phyloP scores from a whole-genome alignment of 2,113 vertebrate genomes.

The Rhynchomys soricoides region DNA sequence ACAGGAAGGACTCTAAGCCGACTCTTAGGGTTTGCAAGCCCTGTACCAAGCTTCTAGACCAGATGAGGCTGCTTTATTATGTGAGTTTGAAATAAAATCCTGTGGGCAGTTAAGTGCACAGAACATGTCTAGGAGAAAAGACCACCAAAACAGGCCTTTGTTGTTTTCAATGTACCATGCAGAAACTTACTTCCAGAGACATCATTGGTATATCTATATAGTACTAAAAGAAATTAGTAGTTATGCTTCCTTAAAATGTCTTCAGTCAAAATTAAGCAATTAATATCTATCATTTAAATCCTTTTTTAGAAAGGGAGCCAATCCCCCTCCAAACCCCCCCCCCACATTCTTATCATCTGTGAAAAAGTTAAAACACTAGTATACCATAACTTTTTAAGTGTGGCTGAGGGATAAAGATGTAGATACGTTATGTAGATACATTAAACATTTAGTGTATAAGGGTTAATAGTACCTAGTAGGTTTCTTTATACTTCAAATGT shows the following conservation, averaged over 20 bases:
- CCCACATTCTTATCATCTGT: not conserved
- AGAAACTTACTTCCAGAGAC: not conserved
- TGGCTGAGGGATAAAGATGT: not conserved
- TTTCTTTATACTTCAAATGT: not conserved
- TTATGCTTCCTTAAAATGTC: not conserved
- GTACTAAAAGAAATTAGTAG: not conserved
- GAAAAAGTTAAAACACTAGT: not conserved
- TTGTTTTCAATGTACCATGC: not conserved
- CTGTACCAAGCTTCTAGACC: not conserved
- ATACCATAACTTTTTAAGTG: not conserved
- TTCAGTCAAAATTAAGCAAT: constrained; percentile 36
- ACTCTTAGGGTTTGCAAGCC: not conserved
- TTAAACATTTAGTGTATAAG: not conserved
- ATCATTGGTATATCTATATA: not conserved
- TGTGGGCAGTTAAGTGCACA: not conserved
- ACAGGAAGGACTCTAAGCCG: not conserved
- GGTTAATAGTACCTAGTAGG: not conserved
- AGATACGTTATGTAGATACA: constrained; percentile 31
- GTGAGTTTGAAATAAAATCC: constrained; percentile 1
- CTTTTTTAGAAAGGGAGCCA: constrained; percentile 7
- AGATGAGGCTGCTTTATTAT: not conserved
- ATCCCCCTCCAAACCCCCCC: fast-evolving
- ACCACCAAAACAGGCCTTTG: not conserved
- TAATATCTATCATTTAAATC: constrained; percentile 26
- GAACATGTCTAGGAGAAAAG: not conserved